Conservation (phyloP, 2,797 vertebrate genomes). For the Propithecus deckenii region DNA sequence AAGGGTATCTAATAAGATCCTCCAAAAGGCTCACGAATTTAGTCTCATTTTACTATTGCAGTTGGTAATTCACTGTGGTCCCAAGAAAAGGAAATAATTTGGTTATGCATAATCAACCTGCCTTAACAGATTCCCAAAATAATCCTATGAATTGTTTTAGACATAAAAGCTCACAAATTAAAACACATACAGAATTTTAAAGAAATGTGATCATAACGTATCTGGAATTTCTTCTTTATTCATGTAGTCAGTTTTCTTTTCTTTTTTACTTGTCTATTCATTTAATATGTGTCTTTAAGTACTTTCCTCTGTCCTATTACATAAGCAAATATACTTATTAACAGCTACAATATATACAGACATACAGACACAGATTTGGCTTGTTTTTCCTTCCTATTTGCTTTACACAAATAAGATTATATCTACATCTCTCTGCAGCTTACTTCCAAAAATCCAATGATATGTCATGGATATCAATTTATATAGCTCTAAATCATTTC, state of each 20-base stretch:
- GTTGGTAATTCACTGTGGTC: not conserved
- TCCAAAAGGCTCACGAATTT: not conserved
- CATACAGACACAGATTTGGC: not conserved
- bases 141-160: not conserved
- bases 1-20: not conserved
- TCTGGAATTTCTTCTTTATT: conserved; percentile 4
- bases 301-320: not conserved
- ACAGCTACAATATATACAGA: not conserved
- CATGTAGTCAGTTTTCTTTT: not conserved
- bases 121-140: not conserved
- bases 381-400: not conserved
- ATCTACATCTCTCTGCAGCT: not conserved
- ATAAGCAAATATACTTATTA: not conserved
- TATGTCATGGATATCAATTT: not conserved
- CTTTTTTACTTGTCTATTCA: not conserved
- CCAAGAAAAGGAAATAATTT: conserved; percentile 5
- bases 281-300: not conserved
- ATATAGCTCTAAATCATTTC: conserved; percentile 3
- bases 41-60: not conserved
- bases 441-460: conserved; percentile 26
- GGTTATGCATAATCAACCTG: not conserved
- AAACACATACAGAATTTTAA: not conserved
- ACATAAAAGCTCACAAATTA: not conserved
- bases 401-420: not conserved
- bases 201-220: not conserved